phyloP scores from a whole-genome alignment of 2,888 invertebrate genomes.

The Epistrophe grossulariae region DNA sequence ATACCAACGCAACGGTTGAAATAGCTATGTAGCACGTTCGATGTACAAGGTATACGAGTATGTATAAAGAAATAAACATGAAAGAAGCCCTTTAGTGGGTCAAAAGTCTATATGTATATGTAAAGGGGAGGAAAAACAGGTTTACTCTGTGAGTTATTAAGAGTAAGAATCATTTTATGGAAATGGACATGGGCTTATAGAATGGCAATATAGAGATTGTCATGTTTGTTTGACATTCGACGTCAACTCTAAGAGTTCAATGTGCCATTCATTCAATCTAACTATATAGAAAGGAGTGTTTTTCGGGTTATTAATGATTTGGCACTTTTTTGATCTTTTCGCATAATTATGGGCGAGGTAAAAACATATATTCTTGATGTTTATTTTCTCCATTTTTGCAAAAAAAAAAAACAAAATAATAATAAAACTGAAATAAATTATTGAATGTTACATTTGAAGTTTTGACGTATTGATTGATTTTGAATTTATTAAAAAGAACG shows the following conservation, averaged over 20 bases:
- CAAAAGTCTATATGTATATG: neutral
- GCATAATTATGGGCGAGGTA: neutral
- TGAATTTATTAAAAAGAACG: too few species aligned
- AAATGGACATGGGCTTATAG: conserved; percentile 19
- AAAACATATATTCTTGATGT: neutral
- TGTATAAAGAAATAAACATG: neutral
- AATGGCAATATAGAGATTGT: neutral
- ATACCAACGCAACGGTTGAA: neutral
- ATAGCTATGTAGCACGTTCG: conserved; percentile 2
- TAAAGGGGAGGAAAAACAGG: neutral
- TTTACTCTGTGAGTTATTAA: conserved; percentile 10
- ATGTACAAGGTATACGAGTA: neutral
- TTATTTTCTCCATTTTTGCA: neutral
- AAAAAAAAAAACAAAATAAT: too few species aligned
- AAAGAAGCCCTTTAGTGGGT: conserved; percentile 9
- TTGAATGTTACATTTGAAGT: too few species aligned
- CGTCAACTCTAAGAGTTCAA: neutral
- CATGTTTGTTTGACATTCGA: conserved; percentile 31
- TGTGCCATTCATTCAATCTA: neutral
- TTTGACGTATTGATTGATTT: too few species aligned
- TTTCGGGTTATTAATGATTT: conserved; percentile 26
- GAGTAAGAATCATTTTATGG: conserved; percentile 27
- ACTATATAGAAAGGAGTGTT: neutral
- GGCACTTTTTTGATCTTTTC: neutral
- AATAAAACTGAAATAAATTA: too few species aligned